These are phyloP conservation scores for Falcunculus frontatus DNA, from an alignment of 2,113 vertebrate genomes.

Conservation along the genomic window DNA sequence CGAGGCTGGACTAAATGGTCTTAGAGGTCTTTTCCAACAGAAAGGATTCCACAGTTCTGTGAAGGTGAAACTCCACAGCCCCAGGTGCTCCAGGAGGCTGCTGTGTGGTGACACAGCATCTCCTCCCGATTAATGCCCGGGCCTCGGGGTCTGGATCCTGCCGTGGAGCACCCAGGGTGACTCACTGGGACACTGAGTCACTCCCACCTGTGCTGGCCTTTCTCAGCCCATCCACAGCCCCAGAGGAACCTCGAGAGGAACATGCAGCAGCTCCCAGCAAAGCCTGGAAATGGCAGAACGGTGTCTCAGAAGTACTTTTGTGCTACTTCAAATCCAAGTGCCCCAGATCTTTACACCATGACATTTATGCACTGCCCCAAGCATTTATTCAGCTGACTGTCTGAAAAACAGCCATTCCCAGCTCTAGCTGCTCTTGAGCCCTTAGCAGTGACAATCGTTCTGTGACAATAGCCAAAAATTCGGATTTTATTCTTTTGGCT, in stretches of 20 bases:
- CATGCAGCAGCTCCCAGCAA: neutral
- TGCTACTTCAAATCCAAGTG: neutral
- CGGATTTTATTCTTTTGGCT: neutral
- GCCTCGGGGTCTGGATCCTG: neutral
- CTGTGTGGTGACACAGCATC: fast-evolving
- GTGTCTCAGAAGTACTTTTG: neutral
- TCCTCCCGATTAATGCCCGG: neutral
- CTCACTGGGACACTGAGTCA: neutral
- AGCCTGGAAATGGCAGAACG: neutral
- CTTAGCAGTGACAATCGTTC: neutral
- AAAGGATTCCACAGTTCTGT: fast-evolving
- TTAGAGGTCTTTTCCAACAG: neutral
- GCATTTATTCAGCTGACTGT: neutral
- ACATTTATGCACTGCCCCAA: neutral
- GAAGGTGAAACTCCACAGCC: neutral
- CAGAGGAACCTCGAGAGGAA: fast-evolving
- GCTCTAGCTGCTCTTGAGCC: neutral
- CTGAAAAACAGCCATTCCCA: neutral
- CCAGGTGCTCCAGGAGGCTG: neutral
- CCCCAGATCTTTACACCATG: neutral
- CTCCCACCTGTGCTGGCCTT: neutral
- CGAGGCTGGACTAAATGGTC: neutral
- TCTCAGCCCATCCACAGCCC: neutral
- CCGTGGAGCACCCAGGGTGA: neutral
- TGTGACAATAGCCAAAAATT: neutral